These are phyloP conservation scores for Diaphora mendica DNA, from an alignment of 2,888 invertebrate species.

Conservation along the genomic window DNA sequence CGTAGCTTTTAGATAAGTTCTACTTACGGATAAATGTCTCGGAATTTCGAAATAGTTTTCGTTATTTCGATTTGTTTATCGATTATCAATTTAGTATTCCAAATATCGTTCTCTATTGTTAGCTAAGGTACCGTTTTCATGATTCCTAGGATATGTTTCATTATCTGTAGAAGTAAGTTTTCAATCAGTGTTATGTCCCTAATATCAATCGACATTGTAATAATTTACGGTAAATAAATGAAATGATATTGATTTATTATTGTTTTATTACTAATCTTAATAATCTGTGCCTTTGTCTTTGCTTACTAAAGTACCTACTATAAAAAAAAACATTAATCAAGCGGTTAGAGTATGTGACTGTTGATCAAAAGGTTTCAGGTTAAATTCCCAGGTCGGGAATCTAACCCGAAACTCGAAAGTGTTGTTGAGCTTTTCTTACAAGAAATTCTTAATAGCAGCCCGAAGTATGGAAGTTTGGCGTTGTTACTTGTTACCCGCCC, in stretches of 20 bases:
- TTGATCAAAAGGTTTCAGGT: too few relatives aligned
- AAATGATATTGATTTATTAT: conserved; percentile 53
- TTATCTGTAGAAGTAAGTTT: conserved; percentile 69
- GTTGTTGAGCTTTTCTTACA: too few relatives aligned
- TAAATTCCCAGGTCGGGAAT: too few relatives aligned
- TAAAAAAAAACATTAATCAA: not conserved
- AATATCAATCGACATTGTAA: conserved; percentile 68
- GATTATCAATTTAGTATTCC: conserved; percentile 60
- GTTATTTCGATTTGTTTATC: conserved; percentile 80
- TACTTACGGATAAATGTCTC: conserved; percentile 73
- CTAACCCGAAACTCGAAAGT: too few relatives aligned
- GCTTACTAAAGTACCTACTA: not conserved
- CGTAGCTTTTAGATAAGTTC: conserved; percentile 37
- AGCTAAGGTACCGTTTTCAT: conserved; percentile 66
- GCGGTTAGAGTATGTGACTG: too few relatives aligned
- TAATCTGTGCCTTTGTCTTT: not conserved
- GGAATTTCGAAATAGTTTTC: conserved; percentile 75
- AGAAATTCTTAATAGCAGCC: too few relatives aligned
- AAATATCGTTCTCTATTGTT: conserved; percentile 64
- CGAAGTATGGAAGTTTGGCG: too few relatives aligned
- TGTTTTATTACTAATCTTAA: conserved; percentile 20
- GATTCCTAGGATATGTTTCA: conserved; percentile 60
- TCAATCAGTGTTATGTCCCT: conserved; percentile 61
- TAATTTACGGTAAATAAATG: conserved; percentile 71
- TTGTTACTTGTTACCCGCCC: too few relatives aligned